Conservation (phyloP, 2,113 vertebrate genomes). For the Crotalus helleri region DNA sequence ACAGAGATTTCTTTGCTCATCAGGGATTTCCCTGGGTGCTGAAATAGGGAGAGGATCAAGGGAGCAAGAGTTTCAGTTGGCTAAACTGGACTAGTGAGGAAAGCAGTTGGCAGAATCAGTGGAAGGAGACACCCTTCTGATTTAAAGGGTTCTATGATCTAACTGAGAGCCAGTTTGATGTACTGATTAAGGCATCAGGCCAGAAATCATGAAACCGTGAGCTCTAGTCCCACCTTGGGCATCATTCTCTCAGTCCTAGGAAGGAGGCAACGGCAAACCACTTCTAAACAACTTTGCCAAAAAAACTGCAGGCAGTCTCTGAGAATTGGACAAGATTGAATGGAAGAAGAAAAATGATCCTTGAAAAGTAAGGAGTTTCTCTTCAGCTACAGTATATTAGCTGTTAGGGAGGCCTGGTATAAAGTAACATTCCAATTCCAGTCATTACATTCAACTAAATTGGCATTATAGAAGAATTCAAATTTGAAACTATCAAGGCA, state of each 20-base stretch:
- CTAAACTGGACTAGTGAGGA: not conserved
- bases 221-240: not conserved
- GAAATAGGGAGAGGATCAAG: not conserved
- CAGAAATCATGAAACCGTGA: not conserved
- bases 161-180: not conserved
- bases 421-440: not conserved
- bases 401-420: not conserved
- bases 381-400: not conserved
- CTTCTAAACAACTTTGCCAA: not conserved
- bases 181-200: not conserved
- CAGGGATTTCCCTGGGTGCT: not conserved
- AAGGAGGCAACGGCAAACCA: not conserved
- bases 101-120: not conserved
- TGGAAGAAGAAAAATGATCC: not conserved
- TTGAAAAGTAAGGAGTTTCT: not conserved
- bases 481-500: not conserved
- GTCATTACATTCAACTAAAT: not conserved
- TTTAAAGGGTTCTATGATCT: not conserved
- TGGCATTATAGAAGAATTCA: not conserved
- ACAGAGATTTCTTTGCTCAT: not conserved
- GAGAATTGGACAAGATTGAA: not conserved
- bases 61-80: not conserved
- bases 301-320: not conserved
- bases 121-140: not conserved
- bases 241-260: not conserved